Percentiles rank a stretch among this genome's conserved stretches.
phyloP scores from a whole-genome alignment of 1,140 invertebrate genomes.

The Drosophila fuyamai region DNA sequence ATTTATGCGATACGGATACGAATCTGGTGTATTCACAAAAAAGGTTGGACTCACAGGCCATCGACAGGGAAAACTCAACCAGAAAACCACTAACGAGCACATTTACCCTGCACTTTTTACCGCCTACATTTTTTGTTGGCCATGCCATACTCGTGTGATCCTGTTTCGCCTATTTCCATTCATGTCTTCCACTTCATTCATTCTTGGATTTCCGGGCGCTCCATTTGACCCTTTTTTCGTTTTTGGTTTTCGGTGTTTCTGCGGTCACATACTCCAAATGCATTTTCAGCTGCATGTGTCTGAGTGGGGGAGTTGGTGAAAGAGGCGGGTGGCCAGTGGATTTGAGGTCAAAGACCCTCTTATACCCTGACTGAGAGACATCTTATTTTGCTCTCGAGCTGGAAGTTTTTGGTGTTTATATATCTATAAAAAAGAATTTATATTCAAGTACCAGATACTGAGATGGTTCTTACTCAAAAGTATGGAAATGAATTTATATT shows the following conservation, averaged over 20 bases:
- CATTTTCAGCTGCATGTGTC: slow-evolving; percentile 35
- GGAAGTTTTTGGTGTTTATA: background rate
- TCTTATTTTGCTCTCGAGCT: background rate
- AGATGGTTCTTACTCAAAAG: too few relatives aligned
- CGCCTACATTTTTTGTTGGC: slow-evolving; percentile 17
- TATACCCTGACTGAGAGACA: slow-evolving; percentile 5
- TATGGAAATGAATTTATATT: too few relatives aligned
- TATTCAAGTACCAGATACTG: too few relatives aligned
- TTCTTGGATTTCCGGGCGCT: slow-evolving; percentile 21
- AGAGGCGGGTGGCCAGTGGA: slow-evolving; percentile 11
- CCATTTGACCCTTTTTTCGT: slow-evolving; percentile 19
- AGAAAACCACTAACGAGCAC: slow-evolving; percentile 66
- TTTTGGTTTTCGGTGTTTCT: slow-evolving; percentile 33
- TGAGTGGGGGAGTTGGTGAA: background rate
- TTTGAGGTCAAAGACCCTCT: slow-evolving; percentile 31
- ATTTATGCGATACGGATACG: slow-evolving; percentile 54
- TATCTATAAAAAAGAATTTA: background rate
- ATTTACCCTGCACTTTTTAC: slow-evolving; percentile 40
- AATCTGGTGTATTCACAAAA: slow-evolving; percentile 14
- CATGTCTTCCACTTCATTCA: slow-evolving; percentile 67
- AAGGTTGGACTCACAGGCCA: slow-evolving; percentile 7
- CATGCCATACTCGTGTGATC: slow-evolving; percentile 4
- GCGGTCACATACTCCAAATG: slow-evolving; percentile 52
- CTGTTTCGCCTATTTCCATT: slow-evolving; percentile 45
- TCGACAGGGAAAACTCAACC: slow-evolving; percentile 29